phyloP scores from a whole-genome alignment of 2,888 invertebrate species.

The Melinaea menophilus region DNA sequence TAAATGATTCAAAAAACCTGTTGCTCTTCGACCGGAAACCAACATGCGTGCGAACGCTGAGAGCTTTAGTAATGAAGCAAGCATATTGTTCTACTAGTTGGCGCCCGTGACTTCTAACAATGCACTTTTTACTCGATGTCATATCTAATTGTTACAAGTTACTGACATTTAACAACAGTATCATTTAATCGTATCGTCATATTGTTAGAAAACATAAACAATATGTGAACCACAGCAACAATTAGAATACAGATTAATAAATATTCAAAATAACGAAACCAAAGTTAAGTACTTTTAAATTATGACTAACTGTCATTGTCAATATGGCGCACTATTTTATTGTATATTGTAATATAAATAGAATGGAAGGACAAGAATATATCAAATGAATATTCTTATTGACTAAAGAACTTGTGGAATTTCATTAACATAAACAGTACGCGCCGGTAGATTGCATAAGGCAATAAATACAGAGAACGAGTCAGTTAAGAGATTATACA shows the following conservation, averaged over 20 bases:
- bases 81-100: constrained; percentile 33
- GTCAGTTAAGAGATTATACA: constrained; percentile 2
- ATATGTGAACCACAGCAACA: too few relatives aligned
- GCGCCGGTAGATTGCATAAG: constrained; percentile 26
- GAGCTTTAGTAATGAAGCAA: constrained; percentile 47
- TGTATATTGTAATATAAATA: too few relatives aligned
- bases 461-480: constrained; percentile 19
- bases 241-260: background rate
- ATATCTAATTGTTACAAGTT: constrained; percentile 14
- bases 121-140: constrained; percentile 18
- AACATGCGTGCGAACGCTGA: constrained; percentile 47
- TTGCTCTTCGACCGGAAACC: constrained; percentile 46
- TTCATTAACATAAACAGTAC: constrained; percentile 28
- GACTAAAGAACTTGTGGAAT: constrained; percentile 18
- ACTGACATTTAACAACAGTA: too few relatives aligned
- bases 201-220: too few relatives aligned
- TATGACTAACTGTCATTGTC: too few relatives aligned
- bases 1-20: constrained; percentile 25
- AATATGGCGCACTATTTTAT: too few relatives aligned
- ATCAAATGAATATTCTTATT: too few relatives aligned
- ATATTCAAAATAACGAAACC: too few relatives aligned
- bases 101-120: constrained; percentile 30
- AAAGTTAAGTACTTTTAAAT: too few relatives aligned
- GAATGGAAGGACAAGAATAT: too few relatives aligned
- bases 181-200: too few relatives aligned